phyloP scores from a whole-genome alignment of 30 jellyfish, hydroid and myxozoan genomes.

The Cassiopea andromeda region DNA sequence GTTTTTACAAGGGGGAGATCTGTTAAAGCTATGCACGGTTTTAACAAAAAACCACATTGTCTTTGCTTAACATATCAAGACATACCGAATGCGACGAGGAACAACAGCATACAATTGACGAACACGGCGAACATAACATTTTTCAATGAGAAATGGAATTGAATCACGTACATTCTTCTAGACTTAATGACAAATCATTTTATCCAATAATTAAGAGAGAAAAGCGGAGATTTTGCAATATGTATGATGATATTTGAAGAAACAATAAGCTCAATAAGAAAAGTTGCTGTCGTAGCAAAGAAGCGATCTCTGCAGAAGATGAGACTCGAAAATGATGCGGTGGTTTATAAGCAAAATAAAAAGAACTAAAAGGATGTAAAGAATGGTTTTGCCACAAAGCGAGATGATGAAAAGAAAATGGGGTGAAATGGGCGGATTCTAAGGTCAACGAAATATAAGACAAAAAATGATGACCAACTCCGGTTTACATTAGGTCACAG shows the following conservation, averaged over 20 bases:
- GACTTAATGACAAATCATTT: slow-evolving; percentile 11
- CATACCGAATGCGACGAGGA: slow-evolving; percentile 50
- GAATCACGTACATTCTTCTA: slow-evolving; percentile 22
- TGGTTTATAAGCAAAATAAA: too few relatives aligned
- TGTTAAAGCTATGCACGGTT: slow-evolving; percentile 64
- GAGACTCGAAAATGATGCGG: background rate
- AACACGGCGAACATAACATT: slow-evolving; percentile 11
- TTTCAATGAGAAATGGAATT: slow-evolving; percentile 51
- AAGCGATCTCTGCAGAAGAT: background rate
- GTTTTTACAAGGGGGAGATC: slow-evolving; percentile 14
- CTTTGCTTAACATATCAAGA: slow-evolving; percentile 48
- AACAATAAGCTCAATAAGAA: background rate
- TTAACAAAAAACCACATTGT: slow-evolving; percentile 38
- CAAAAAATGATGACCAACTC: too few relatives aligned
- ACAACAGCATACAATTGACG: slow-evolving; percentile 22
- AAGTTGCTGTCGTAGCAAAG: background rate
- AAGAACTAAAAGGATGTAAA: background rate
- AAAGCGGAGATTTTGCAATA: slow-evolving; percentile 8
- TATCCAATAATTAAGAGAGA: slow-evolving; percentile 20
- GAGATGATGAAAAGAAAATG: background rate
- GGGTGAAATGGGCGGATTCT: too few relatives aligned
- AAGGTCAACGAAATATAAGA: too few relatives aligned
- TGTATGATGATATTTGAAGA: slow-evolving; percentile 8
- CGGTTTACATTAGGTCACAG: too few relatives aligned
- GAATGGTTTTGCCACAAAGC: background rate